Percentiles rank a stretch among this genome's conserved stretches.
phyloP scores from a whole-genome alignment of 2,113 vertebrate genomes.

The Varanus salvator region DNA sequence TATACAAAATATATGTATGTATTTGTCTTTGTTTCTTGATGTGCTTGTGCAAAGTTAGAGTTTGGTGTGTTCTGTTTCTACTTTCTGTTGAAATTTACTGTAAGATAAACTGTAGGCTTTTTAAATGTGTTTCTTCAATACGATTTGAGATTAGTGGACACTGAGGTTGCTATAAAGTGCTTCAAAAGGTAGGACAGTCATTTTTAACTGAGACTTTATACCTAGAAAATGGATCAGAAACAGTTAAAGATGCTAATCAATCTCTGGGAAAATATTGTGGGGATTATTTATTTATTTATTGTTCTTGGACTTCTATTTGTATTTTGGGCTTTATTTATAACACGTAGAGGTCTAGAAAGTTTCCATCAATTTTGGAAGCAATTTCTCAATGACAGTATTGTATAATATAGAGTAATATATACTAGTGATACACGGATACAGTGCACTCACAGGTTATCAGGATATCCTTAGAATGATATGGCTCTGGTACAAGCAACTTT shows the following conservation, averaged over 20 bases:
- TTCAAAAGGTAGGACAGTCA: neutral
- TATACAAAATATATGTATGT: neutral
- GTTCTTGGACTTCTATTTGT: slow-evolving; percentile 27
- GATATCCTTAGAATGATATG: slow-evolving; percentile 58
- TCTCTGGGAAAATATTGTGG: slow-evolving; percentile 19
- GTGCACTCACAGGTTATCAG: slow-evolving; percentile 65
- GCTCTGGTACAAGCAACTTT: slow-evolving; percentile 54
- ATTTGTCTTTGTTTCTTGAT: slow-evolving; percentile 20
- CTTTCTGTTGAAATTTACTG: neutral
- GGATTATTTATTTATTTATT: slow-evolving; percentile 25
- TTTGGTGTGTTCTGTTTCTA: neutral
- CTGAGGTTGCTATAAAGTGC: neutral
- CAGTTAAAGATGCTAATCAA: slow-evolving; percentile 44
- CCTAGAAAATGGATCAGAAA: slow-evolving; percentile 31
- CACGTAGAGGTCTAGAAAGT: slow-evolving; percentile 52
- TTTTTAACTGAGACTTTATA: slow-evolving; percentile 38
- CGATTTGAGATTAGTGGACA: slow-evolving; percentile 28
- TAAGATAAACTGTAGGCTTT: slow-evolving; percentile 32
- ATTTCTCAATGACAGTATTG: slow-evolving; percentile 57
- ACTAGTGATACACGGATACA: slow-evolving; percentile 65
- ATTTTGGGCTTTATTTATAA: slow-evolving; percentile 56
- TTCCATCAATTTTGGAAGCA: slow-evolving; percentile 62
- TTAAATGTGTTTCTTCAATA: slow-evolving; percentile 35
- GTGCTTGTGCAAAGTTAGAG: neutral
- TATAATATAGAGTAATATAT: slow-evolving; percentile 65